These are phyloP conservation scores for Enhydra lutris DNA, from an alignment of 2,113 vertebrate species.

Conservation along the genomic window DNA sequence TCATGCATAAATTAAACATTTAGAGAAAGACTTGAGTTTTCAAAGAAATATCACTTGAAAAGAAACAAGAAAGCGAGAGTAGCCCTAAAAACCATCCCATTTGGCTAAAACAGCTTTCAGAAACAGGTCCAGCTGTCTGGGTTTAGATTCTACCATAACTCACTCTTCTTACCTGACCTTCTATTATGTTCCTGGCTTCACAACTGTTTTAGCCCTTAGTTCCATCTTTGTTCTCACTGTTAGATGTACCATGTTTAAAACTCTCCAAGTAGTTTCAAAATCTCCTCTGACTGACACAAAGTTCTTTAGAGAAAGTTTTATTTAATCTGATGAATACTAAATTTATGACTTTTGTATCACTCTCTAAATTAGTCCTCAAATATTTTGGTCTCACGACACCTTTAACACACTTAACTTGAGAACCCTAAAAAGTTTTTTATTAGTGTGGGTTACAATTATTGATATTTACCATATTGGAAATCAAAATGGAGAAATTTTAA, in stretches of 20 bases:
- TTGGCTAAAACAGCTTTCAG: neutral
- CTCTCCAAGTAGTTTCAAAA: neutral
- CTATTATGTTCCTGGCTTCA: neutral
- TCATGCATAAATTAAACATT: slow-evolving; percentile 29
- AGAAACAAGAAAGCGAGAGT: neutral
- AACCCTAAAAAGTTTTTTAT: neutral
- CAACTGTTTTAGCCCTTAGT: neutral
- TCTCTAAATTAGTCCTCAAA: slow-evolving; percentile 17
- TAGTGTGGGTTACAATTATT: neutral
- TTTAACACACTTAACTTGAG: slow-evolving; percentile 2
- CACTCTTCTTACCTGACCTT: neutral
- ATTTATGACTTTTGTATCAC: neutral
- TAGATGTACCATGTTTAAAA: neutral
- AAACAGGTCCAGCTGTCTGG: neutral
- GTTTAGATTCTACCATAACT: neutral
- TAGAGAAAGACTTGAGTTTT: neutral
- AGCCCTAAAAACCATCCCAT: neutral
- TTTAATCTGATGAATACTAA: neutral
- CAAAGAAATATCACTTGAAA: slow-evolving; percentile 8
- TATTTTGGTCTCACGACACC: neutral
- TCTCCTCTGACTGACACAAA: neutral
- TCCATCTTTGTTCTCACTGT: neutral
- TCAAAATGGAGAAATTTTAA: neutral
- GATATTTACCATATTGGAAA: neutral
- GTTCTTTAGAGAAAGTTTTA: neutral